phyloP scores from a whole-genome alignment of 2,113 vertebrate species.

The Nyctibius bracteatus region DNA sequence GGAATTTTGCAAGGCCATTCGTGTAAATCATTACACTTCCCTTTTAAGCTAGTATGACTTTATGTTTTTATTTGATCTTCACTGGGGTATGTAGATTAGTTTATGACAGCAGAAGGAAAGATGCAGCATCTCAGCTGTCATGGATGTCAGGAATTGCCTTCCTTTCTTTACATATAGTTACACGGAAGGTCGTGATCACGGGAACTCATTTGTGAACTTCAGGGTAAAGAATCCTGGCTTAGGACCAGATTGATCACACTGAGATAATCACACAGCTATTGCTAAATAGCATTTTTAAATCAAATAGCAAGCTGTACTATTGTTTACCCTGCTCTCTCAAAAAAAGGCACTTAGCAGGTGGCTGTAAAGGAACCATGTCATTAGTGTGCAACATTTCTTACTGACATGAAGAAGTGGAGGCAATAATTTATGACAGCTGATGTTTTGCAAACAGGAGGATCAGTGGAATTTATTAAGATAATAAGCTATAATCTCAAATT shows the following conservation, averaged over 20 bases:
- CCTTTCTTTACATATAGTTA: not conserved
- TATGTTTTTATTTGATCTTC: not conserved
- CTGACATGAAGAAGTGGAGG: not conserved
- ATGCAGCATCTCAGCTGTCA: not conserved
- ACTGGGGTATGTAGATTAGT: not conserved
- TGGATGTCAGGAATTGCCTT: not conserved
- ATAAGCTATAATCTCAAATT: not conserved
- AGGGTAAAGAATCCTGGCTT: not conserved
- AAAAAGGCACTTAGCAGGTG: not conserved
- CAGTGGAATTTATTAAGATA: not conserved
- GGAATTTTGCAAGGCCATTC: not conserved
- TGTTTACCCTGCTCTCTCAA: not conserved
- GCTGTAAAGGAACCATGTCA: not conserved
- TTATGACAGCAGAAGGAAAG: not conserved
- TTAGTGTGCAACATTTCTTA: not conserved
- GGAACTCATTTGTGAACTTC: not conserved
- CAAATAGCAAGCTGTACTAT: not conserved
- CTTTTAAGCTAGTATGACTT: not conserved
- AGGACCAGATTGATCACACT: not conserved
- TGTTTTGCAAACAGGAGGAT: not conserved
- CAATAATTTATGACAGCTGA: not conserved
- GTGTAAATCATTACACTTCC: not conserved
- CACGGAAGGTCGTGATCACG: fast-evolving
- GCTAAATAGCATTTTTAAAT: not conserved
- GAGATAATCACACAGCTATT: not conserved